These are phyloP conservation scores for Diuraphis noxia DNA, from an alignment of 1,140 invertebrate genomes.

Conservation along the genomic window DNA sequence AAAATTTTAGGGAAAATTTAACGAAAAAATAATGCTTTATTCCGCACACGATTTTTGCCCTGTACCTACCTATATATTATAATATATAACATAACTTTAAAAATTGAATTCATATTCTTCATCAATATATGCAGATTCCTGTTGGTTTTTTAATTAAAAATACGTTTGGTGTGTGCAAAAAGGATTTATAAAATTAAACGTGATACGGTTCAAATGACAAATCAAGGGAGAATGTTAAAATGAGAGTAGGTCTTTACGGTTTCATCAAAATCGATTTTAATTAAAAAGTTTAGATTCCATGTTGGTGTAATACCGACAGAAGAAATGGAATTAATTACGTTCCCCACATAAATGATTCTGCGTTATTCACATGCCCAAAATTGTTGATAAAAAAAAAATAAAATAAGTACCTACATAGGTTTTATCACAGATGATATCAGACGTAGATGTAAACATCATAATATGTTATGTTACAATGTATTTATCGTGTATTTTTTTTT, in stretches of 20 bases:
- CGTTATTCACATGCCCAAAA: background rate
- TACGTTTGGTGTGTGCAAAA: background rate
- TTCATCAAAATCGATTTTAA: slow-evolving; percentile 37
- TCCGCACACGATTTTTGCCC: background rate
- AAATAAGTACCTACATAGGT: background rate
- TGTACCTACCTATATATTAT: background rate
- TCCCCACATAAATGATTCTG: background rate
- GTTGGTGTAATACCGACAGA: background rate
- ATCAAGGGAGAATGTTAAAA: slow-evolving; percentile 30
- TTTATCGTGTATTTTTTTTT: background rate
- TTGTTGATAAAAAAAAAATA: background rate
- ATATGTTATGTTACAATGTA: background rate
- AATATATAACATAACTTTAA: background rate
- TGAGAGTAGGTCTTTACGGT: slow-evolving; percentile 10
- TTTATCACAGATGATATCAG: background rate
- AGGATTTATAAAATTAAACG: slow-evolving; percentile 26
- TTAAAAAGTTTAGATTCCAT: slow-evolving; percentile 27
- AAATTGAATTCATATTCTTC: background rate
- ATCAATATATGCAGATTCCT: slow-evolving; percentile 16
- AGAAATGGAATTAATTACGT: background rate
- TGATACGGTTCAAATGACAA: background rate
- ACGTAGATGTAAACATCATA: background rate
- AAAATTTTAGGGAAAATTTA: background rate
- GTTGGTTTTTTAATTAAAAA: slow-evolving; percentile 33
- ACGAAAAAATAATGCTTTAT: background rate